A percentile compares a stretch with the other conserved stretches of the same genome.
phyloP scores from a whole-genome alignment of 2,797 vertebrate genomes.

The Ceryle rudis region DNA sequence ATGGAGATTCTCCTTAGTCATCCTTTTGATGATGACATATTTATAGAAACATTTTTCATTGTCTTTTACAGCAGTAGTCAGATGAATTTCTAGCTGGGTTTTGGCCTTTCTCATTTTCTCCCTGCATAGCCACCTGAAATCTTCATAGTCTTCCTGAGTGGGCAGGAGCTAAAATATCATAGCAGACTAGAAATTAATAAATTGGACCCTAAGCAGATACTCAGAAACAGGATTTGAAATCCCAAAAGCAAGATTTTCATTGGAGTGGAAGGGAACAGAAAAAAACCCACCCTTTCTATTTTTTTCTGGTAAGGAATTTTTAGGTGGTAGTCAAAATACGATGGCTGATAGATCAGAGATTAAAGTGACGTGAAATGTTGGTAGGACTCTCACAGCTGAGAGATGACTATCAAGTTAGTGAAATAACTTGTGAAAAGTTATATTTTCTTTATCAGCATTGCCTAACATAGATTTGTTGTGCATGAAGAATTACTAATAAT shows the following conservation, averaged over 20 bases:
- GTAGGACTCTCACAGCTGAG: background rate
- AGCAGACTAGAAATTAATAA: background rate
- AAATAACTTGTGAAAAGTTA: background rate
- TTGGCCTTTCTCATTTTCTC: background rate
- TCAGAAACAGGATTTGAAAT: background rate
- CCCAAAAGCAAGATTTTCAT: background rate
- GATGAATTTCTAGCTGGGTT: background rate
- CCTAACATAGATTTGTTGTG: background rate
- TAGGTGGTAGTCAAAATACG: background rate
- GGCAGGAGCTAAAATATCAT: background rate
- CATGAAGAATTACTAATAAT: background rate
- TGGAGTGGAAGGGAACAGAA: background rate
- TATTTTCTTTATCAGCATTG: background rate
- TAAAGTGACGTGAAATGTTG: background rate
- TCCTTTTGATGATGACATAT: background rate
- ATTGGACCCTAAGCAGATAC: background rate
- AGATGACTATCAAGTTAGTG: background rate
- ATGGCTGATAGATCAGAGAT: background rate
- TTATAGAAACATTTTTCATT: background rate
- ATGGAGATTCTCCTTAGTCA: no score
- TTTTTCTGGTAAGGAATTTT: background rate
- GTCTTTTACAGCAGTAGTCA: background rate
- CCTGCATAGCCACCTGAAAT: background rate
- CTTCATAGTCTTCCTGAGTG: background rate
- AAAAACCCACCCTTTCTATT: rapidly evolving